phyloP scores from a whole-genome alignment of 1,140 invertebrate genomes.

The Calephelis virginiensis region DNA sequence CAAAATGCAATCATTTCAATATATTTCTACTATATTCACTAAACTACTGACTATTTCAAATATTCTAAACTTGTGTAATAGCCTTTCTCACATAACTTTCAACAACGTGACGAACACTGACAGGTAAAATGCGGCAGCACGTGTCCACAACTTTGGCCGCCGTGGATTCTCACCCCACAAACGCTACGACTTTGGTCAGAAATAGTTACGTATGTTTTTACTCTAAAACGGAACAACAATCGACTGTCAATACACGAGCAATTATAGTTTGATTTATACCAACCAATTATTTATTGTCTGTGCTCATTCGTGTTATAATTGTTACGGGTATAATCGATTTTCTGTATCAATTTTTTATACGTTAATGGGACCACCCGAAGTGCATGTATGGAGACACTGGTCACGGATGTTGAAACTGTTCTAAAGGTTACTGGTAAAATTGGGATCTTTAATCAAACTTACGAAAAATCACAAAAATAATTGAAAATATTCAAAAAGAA shows the following conservation, averaged over 20 bases:
- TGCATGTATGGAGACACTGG: neutral
- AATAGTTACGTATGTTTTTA: too few relatives aligned
- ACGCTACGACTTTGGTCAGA: too few relatives aligned
- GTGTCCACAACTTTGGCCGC: too few relatives aligned
- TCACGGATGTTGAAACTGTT: conserved; percentile 2
- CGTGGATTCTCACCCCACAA: too few relatives aligned
- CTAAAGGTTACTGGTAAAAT: conserved; percentile 8
- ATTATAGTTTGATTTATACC: conserved; percentile 50
- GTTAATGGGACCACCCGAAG: conserved; percentile 24
- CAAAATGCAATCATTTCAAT: too few relatives aligned
- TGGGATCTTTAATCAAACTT: neutral
- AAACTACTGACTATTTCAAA: too few relatives aligned
- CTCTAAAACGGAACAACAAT: conserved; percentile 21
- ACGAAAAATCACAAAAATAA: neutral
- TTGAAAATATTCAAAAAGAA: too few relatives aligned
- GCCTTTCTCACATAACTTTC: too few relatives aligned
- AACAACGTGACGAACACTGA: too few relatives aligned
- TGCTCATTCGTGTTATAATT: conserved; percentile 52
- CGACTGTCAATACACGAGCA: conserved; percentile 41
- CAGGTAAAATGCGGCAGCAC: too few relatives aligned
- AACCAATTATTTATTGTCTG: conserved; percentile 51
- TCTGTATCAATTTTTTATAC: conserved; percentile 41
- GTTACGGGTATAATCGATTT: conserved; percentile 48
- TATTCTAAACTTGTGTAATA: too few relatives aligned
- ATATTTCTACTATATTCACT: too few relatives aligned